Conservation (phyloP, 2,113 vertebrate species). For the Peromyscus polionotus region DNA sequence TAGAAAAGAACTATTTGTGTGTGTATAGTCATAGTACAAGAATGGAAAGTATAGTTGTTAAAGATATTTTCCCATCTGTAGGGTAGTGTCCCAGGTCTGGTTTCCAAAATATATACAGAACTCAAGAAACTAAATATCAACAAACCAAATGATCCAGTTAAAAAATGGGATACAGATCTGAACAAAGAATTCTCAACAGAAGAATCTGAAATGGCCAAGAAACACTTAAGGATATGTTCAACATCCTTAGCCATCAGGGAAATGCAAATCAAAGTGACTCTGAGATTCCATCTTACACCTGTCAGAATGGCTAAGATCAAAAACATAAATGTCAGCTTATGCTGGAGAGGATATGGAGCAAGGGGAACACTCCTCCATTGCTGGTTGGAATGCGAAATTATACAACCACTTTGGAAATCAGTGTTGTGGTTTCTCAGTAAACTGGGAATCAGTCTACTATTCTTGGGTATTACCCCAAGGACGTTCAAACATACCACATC, state of each 20-base stretch:
- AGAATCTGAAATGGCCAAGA: background rate
- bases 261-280: background rate
- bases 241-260: background rate
- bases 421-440: background rate
- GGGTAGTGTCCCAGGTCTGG: background rate
- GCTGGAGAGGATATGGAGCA: background rate
- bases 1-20: constrained; percentile 17
- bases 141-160: background rate
- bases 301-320: background rate
- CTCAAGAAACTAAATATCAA: background rate
- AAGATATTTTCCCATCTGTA: background rate
- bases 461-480: background rate
- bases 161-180: background rate
- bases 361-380: background rate
- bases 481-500: background rate
- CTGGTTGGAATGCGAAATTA: background rate
- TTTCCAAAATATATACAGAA: background rate
- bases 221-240: background rate
- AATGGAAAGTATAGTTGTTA: background rate
- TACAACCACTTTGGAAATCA: background rate
- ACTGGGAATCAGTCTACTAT: background rate
- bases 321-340: background rate
- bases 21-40: background rate
- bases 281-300: background rate
- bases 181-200: background rate